Evolutionary conservation across 64 coral and sea anemone genomes (phyloP).

Genomic region (Dendrophyllia cribrosa): DNA sequence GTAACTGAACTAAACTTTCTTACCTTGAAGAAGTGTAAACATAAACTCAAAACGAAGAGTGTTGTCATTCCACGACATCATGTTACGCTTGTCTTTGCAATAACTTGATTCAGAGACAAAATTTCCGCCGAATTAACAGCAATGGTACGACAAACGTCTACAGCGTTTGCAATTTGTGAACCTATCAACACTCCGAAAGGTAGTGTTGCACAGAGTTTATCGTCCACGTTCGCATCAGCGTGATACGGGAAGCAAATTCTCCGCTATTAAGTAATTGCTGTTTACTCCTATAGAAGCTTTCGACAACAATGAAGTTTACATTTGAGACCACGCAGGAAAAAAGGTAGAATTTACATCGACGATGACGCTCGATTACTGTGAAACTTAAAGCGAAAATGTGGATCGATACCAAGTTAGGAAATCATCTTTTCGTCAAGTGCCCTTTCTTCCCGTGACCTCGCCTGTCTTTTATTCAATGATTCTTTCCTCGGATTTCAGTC

Average conservation of each 20-base stretch:
- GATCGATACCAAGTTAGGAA: neutral
- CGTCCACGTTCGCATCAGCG: neutral
- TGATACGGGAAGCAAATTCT: neutral
- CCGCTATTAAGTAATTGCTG: neutral
- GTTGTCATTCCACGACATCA: conserved; percentile 1
- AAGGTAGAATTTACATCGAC: neutral
- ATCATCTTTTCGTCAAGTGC: too few species aligned
- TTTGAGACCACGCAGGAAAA: neutral
- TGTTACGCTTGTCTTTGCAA: neutral
- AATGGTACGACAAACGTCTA: neutral
- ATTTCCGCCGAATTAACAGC: neutral
- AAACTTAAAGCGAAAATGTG: neutral
- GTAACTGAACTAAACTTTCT: neutral
- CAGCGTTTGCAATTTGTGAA: neutral
- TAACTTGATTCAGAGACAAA: neutral
- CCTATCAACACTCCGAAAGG: neutral
- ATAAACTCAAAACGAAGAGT: neutral
- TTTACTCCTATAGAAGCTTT: neutral
- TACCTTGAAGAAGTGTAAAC: conserved; percentile 1
- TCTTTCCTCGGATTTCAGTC: conserved; percentile 1
- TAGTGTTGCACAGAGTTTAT: neutral
- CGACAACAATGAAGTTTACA: neutral
- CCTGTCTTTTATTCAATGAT: neutral
- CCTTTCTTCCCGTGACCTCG: neutral
- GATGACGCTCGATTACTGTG: neutral